Evolutionary conservation across 2,888 invertebrate genomes (phyloP), one percentile per base, ranked within the genome.

Genomic region (Drosophila cognata): DNA sequence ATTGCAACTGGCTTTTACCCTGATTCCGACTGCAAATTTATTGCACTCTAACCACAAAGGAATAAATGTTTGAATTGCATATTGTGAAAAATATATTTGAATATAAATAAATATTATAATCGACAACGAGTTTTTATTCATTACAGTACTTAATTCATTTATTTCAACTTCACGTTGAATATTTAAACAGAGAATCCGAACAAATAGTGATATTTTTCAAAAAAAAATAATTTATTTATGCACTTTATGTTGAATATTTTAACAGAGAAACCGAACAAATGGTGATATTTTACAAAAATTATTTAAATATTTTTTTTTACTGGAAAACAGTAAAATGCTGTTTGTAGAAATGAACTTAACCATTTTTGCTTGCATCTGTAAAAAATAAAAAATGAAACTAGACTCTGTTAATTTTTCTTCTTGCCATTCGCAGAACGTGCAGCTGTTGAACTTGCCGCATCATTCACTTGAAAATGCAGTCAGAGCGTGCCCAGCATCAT

Each of bases 401-500:
- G 65, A 25, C 33, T 35, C 35, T 53, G 65, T 69, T 58, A 73
- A 69, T 33, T 33, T 33, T 33, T 33, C 33, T 11, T 33, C 4
- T 4, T 10, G 78, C 76, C 63, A 70, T 62, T 65, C 53, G 55
- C 60, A 38, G 38, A 64, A 25, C 48, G 31, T 57, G 75, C 69
- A 52, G 36, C 43, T 62, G 68, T 50, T 55, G 63, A 68, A 61
- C 55, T 52, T 76, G 78, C 81, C 50, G 55, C 76, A 70, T 70
- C 77, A 76, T 59, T 79, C 77, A 74, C 76, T 68, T 46, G 48
- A 61, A 57, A 38, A 43, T 61, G 65, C 69, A 66, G 64, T 28
- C 55, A 33, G 41, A 66, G 50, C 58, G 46, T 63, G 60, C 53
- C 29, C 57, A 16, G 28, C 64, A 41, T 38, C 36, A 60, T 55